These are phyloP conservation scores for Pangasius sanitwongsei DNA, from an alignment of 2,797 vertebrate genomes.

Conservation along the genomic window DNA sequence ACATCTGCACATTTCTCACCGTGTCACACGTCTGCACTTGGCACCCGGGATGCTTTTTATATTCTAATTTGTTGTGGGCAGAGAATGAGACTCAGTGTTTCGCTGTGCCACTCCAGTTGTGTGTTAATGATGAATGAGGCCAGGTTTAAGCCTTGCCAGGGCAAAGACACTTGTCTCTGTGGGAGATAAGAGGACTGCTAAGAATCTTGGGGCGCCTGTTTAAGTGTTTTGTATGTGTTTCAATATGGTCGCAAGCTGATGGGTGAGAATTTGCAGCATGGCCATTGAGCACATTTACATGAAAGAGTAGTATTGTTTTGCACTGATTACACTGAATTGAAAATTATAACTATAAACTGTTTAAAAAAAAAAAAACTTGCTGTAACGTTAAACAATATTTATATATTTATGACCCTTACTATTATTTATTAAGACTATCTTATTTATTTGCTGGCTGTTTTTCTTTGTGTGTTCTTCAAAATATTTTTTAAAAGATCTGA, in stretches of 20 bases:
- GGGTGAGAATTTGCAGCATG: conserved; percentile 26
- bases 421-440: conserved; percentile 10
- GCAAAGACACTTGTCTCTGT: conserved; percentile 64
- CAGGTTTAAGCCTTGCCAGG: conserved; percentile 38
- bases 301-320: conserved; percentile 49
- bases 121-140: conserved; percentile 54
- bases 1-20: conserved; percentile 79
- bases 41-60: conserved; percentile 67
- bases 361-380: not conserved
- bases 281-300: conserved; percentile 28
- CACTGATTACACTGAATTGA: conserved; percentile 18
- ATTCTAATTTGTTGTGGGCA: conserved; percentile 73
- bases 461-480: conserved; percentile 7
- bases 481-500: not conserved
- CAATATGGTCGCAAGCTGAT: not conserved
- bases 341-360: conserved; percentile 4
- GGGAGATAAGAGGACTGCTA: conserved; percentile 32
- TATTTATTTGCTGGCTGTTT: conserved; percentile 36
- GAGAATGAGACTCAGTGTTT: conserved; percentile 68
- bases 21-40: conserved; percentile 52
- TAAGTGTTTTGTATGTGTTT: conserved; percentile 24
- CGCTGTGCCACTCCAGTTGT: conserved; percentile 52
- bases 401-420: conserved; percentile 41
- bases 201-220: conserved; percentile 34
- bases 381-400: conserved; percentile 12